Evolutionary conservation across 2,888 invertebrate genomes (phyloP), one percentile per base, ranked within the genome.

Genomic region (Theretra japonica): DNA sequence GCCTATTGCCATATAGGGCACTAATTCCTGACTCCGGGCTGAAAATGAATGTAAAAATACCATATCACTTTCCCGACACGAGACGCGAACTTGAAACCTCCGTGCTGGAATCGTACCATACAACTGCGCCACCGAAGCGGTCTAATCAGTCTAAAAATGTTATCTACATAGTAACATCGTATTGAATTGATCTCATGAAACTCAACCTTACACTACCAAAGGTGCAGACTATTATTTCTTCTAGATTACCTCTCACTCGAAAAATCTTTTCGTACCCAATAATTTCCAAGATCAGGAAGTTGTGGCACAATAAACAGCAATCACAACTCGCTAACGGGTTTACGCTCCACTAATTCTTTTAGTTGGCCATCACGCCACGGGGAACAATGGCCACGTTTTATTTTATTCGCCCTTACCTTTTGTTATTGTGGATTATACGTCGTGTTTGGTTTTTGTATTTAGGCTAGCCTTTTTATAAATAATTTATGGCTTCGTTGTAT

Each of bases 301-400:
- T 65, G 23, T 48, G 65, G 15, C 65, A 68, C 71, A 48, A 74
- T 75, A 75, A 77, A 74, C 71, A 69, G 73, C 76, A 75, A 78
- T 77, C 73, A 75, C 76, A 79, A 79, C 73, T 77, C 78, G 53
- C 68, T 73, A 73, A 74, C 70, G 71, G n/a, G 68, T 71, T 72
- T 72, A 70, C 70, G 68, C 59, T 65, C 65, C 23, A 73, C 76
- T 77, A 79, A 79, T 79, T 79, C 77, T 76, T 75, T 75, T 70
- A 73, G 65, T 69, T 41, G 8, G n/a, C 23, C 41, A 65, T 65
- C 17, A 65, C 62, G 62, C 33, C n/a, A 41, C 33, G 33, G 21
- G 41, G 41, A 65, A 41, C 62, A 65, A 41, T 23, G 21, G 41
- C 23, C 11, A 41, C 28, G 17, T 17, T 65, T 48, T 23, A 17